Evolutionary conservation across 2,113 vertebrate genomes (phyloP).

Genomic region (Pygoscelis antarcticus): DNA sequence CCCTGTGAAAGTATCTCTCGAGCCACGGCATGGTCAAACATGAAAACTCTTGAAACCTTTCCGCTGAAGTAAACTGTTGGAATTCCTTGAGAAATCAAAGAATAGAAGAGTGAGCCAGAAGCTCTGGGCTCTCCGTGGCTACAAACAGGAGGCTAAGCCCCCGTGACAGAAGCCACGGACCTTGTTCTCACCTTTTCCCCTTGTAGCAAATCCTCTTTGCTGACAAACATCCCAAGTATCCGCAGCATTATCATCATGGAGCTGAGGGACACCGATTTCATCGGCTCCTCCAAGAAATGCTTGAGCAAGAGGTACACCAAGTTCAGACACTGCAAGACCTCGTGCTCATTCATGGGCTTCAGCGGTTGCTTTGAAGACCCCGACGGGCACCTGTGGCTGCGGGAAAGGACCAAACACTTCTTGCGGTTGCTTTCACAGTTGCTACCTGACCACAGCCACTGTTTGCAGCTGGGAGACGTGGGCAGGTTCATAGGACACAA

Average conservation of each 20-base stretch:
- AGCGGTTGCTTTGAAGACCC: background rate
- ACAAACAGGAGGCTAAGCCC: background rate
- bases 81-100: background rate
- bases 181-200: background rate
- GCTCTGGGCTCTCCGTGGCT: background rate
- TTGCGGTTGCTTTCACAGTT: background rate
- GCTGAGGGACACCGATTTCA: accelerated
- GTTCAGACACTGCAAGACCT: background rate
- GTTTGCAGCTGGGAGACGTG: no score
- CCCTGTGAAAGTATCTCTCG: accelerated
- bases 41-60: background rate
- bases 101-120: background rate
- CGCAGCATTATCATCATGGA: background rate
- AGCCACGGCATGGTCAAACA: accelerated
- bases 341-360: accelerated
- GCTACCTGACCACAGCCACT: background rate
- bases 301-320: background rate
- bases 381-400: background rate
- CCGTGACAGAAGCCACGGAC: no score
- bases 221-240: background rate
- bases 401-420: background rate
- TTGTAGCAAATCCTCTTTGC: background rate
- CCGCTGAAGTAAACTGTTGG: background rate
- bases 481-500: background rate
- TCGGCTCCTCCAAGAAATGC: accelerated